Evolutionary conservation across 1,140 invertebrate genomes (phyloP).

Genomic region (Spodoptera frugiperda): DNA sequence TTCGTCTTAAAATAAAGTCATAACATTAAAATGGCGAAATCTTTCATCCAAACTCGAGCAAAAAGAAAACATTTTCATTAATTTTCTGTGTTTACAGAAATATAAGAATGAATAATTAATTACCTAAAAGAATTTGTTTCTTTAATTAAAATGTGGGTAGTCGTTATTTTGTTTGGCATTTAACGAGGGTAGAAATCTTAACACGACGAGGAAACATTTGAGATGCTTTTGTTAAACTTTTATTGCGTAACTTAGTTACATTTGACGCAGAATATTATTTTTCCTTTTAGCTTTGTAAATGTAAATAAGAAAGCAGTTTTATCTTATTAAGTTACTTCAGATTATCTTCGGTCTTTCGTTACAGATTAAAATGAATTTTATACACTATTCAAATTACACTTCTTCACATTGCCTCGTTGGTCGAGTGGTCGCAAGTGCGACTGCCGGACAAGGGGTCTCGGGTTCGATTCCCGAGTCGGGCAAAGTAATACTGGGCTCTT

Average conservation of each 20-base stretch:
- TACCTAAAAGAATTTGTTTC: conserved; percentile 6
- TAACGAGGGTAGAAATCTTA: not conserved
- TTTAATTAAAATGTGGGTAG: conserved; percentile 14
- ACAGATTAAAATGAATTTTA: not conserved
- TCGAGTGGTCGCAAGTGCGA: no score
- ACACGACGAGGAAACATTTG: not conserved
- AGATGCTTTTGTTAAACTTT: conserved; percentile 12
- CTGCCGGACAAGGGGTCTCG: no score
- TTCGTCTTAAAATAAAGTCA: no score
- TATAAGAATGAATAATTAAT: not conserved
- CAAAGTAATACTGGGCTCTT: no score
- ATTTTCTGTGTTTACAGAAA: not conserved
- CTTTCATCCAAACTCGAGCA: no score
- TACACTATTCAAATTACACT: no score
- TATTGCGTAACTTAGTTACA: conserved; percentile 11
- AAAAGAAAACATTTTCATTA: not conserved
- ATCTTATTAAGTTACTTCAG: no score
- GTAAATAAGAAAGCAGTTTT: no score
- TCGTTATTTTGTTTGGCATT: conserved; percentile 15
- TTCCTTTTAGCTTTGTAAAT: not conserved
- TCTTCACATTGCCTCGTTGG: no score
- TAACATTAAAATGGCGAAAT: no score
- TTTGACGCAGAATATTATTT: conserved; percentile 3
- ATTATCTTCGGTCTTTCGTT: no score
- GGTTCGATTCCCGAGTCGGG: no score